Evolutionary conservation across 2,113 vertebrate species (phyloP), one percentile per base, ranked within the genome.

Genomic region (Mesitornis unicolor): DNA sequence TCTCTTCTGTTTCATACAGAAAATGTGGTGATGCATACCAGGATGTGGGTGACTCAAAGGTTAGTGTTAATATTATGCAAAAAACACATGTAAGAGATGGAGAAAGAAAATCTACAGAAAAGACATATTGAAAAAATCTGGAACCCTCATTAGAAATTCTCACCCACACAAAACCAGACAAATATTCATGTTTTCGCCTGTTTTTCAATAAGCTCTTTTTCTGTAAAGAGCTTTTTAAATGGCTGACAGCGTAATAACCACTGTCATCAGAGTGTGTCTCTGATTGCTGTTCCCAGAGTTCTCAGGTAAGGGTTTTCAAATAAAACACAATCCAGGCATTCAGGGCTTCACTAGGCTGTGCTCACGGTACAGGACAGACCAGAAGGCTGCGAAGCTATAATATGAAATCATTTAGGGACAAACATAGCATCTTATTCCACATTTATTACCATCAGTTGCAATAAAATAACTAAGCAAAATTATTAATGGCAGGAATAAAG

Each of bases 1-100:
- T 63, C 22, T 53, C 48, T 31, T 33, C 18, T 68, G 82, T 70
- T 84, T 87, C 85, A 51, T 4, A 61, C 81, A 56, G 54, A 84
- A 45, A 69, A 42, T 1, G 26, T 43, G 80, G 63, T 80, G 67
- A 77, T 81, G 77, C 80, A 53, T 5, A 31, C 56, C 96, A 97
- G 94, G 80, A 79, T 92, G 90, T 83, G 91, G 89, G 63, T 83
- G 92, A 83, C 51, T 47, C 89, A 91, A 89, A 94, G 86, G 67
- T 85, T 64, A 20, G 61, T 4, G 9, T 17, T 67, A 16, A 56
- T 70, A 82, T 60, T 68, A 71, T 43, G 57, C 36, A 90, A 84
- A 93, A 90, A 87, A 53, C 25, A 42, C 16, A 56, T 78, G 69
- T 53, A 42, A 64, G 40, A 26, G 5, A 70, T 14, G 73, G 71